phyloP scores from a whole-genome alignment of 2,797 vertebrate species.

The Gobionotothen gibberifrons region DNA sequence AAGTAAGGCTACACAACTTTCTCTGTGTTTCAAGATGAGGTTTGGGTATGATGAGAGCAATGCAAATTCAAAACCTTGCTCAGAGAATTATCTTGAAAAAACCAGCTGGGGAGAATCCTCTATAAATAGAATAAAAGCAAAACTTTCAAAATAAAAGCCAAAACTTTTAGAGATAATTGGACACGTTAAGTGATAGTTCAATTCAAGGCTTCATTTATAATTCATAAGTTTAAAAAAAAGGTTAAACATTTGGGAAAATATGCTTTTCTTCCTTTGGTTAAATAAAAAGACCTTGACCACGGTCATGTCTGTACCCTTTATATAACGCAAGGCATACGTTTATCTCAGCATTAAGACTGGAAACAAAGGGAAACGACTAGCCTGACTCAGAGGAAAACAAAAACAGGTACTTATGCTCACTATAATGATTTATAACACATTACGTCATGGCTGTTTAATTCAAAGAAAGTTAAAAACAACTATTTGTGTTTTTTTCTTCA shows the following conservation, averaged over 20 bases:
- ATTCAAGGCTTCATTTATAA: background rate
- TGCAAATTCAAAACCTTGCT: background rate
- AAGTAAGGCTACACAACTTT: constrained; percentile 79
- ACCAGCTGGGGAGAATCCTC: too few relatives aligned
- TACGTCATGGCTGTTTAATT: background rate
- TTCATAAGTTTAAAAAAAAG: too few relatives aligned
- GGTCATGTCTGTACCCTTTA: background rate
- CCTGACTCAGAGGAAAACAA: background rate
- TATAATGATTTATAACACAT: too few relatives aligned
- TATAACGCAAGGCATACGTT: background rate
- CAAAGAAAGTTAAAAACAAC: constrained; percentile 2
- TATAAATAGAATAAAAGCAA: too few relatives aligned
- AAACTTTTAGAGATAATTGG: background rate
- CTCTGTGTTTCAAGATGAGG: background rate
- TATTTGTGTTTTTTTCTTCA: background rate
- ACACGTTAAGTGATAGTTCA: background rate
- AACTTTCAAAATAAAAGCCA: background rate
- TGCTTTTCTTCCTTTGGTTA: background rate
- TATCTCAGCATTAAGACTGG: too few relatives aligned
- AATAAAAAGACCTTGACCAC: background rate
- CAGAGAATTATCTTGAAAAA: background rate
- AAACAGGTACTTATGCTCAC: background rate
- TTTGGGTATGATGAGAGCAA: background rate
- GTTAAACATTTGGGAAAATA: background rate
- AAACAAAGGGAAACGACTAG: background rate